These are phyloP conservation scores for Limnephilus auricula DNA, from an alignment of 2,888 invertebrate species.

Conservation along the genomic window DNA sequence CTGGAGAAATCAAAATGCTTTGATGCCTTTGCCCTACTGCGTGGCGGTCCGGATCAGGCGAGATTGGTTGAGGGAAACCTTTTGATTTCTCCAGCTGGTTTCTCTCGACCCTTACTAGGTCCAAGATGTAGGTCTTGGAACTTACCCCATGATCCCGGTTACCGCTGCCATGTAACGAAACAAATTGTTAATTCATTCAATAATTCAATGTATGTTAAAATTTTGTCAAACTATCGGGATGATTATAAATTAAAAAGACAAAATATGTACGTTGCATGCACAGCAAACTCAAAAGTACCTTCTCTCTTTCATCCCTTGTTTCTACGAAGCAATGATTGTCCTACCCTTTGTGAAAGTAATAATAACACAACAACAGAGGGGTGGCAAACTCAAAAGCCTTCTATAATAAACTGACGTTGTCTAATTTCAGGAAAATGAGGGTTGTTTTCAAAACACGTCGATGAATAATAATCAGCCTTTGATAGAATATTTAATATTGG, in stretches of 20 bases:
- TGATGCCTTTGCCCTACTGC: too few species aligned
- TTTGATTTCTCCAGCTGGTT: too few species aligned
- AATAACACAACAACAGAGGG: constrained; percentile 1
- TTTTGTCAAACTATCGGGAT: too few species aligned
- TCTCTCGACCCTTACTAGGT: too few species aligned
- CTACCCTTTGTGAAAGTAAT: background rate
- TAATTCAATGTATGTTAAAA: too few species aligned
- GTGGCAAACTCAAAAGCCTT: background rate
- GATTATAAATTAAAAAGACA: background rate
- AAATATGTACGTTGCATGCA: background rate
- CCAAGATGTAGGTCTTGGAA: too few species aligned
- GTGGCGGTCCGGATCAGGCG: too few species aligned
- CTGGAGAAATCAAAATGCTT: too few species aligned
- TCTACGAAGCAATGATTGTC: background rate
- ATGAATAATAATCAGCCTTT: background rate
- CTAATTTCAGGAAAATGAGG: background rate
- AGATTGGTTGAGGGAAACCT: too few species aligned
- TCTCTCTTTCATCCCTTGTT: background rate
- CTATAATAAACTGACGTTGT: constrained; percentile 9
- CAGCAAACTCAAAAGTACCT: background rate
- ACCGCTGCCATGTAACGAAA: too few species aligned
- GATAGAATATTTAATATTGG: constrained; percentile 9
- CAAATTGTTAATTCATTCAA: too few species aligned
- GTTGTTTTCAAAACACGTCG: background rate
- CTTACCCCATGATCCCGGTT: too few species aligned